Evolutionary conservation across 2,888 invertebrate species (phyloP).

Genomic region (Crepidodera aurea): DNA sequence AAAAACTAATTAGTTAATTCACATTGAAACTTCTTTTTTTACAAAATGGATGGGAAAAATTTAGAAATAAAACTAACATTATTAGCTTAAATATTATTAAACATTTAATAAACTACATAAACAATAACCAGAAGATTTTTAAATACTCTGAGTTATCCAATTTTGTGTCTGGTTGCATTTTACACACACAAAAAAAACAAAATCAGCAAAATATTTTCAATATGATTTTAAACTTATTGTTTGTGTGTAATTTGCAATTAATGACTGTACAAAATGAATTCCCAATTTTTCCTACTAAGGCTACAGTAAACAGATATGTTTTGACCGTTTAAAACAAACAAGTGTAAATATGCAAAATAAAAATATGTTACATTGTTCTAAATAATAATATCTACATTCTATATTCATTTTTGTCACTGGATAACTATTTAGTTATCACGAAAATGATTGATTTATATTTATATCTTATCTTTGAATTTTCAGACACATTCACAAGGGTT

Average conservation of each 20-base stretch:
- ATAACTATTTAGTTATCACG: not conserved
- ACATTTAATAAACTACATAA: conserved; percentile 30
- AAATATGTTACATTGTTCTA: not conserved
- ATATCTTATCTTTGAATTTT: too few relatives aligned
- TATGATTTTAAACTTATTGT: too few relatives aligned
- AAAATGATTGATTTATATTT: conserved; percentile 5
- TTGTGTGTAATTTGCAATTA: not conserved
- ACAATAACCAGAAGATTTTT: conserved; percentile 23
- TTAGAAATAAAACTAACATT: conserved; percentile 11
- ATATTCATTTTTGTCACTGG: not conserved
- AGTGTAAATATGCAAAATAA: not conserved
- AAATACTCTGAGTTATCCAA: not conserved
- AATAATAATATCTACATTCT: not conserved
- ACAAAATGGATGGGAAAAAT: not conserved
- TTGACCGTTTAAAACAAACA: not conserved
- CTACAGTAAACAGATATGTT: not conserved
- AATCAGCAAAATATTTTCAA: too few relatives aligned
- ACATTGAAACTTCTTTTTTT: too few relatives aligned
- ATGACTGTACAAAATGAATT: not conserved
- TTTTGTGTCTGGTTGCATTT: not conserved
- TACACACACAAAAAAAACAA: not conserved
- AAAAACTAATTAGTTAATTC: too few relatives aligned
- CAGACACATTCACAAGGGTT: conserved; percentile 1
- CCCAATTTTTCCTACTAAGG: not conserved
- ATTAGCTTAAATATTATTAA: conserved; percentile 26